Conservation (phyloP, 2,113 vertebrate species). For the Sardina pilchardus region DNA sequence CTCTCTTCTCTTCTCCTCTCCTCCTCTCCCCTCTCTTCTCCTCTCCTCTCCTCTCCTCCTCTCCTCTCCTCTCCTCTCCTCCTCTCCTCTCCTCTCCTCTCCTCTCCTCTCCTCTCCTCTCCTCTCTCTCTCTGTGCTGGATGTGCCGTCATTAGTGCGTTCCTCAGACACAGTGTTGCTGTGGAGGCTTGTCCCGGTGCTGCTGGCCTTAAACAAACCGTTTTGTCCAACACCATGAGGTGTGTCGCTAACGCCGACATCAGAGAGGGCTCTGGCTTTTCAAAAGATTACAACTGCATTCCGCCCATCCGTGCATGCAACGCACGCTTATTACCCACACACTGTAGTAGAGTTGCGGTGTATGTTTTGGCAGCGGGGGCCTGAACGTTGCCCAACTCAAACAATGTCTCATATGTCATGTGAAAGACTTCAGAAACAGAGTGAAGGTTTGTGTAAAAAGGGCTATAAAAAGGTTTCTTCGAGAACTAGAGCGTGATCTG, state of each 20-base stretch:
- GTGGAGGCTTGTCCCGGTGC: too few relatives aligned
- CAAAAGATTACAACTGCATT: not conserved
- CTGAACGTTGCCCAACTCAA: not conserved
- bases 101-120: too few relatives aligned
- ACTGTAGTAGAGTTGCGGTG: not conserved
- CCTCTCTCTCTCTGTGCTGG: too few relatives aligned
- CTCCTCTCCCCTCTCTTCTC: too few relatives aligned
- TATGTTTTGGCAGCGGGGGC: not conserved
- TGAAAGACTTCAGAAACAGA: not conserved
- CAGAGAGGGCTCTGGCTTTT: not conserved
- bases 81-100: too few relatives aligned
- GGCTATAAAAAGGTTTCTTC: not conserved
- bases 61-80: too few relatives aligned
- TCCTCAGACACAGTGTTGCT: too few relatives aligned
- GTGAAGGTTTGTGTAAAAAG: not conserved
- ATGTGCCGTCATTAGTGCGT: too few relatives aligned
- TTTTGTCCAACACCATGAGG: not conserved
- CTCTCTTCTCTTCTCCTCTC: too few relatives aligned
- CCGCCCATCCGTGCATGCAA: not conserved
- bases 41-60: too few relatives aligned
- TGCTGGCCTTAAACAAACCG: too few relatives aligned
- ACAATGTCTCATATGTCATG: not conserved
- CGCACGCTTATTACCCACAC: not conserved
- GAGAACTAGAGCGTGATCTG: not conserved
- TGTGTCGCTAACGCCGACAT: not conserved